A percentile compares a stretch with the other conserved stretches of the same genome.
Conservation (phyloP, 2,113 vertebrate species). For the Heliornis fulica region DNA sequence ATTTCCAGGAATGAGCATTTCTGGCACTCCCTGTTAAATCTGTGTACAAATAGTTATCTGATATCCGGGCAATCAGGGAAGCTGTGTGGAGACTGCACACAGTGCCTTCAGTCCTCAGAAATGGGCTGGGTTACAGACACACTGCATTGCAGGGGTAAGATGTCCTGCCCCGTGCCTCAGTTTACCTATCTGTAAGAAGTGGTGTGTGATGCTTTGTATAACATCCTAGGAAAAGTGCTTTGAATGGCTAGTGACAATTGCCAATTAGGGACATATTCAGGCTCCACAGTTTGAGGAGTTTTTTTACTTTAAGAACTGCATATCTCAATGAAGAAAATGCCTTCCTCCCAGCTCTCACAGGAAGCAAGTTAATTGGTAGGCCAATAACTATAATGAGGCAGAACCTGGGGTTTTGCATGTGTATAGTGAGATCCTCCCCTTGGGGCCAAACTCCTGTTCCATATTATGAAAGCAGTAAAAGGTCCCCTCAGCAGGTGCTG, state of each 20-base stretch:
- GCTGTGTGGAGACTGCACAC: neutral
- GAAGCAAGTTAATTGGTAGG: slow-evolving; percentile 64
- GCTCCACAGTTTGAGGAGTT: too few relatives aligned
- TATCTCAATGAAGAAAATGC: slow-evolving; percentile 17
- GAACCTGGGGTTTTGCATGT: slow-evolving; percentile 64
- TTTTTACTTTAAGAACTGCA: too few relatives aligned
- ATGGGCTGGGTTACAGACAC: neutral
- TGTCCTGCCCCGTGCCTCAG: neutral
- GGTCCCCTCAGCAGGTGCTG: slow-evolving; percentile 67
- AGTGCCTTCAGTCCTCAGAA: neutral
- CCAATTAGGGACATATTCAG: neutral
- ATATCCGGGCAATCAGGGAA: neutral
- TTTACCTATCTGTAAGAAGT: neutral
- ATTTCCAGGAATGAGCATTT: neutral
- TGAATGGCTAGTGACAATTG: neutral
- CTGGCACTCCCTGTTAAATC: neutral
- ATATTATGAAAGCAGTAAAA: slow-evolving; percentile 68
- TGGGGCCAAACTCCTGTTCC: slow-evolving; percentile 69
- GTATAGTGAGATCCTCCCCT: slow-evolving; percentile 50
- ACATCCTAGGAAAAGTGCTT: neutral
- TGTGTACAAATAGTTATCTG: neutral
- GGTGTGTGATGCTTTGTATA: neutral
- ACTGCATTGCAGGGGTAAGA: neutral
- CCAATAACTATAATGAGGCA: slow-evolving; percentile 66
- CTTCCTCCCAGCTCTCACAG: slow-evolving; percentile 58